Evolutionary conservation across 2,888 invertebrate species (phyloP), one percentile per base, ranked within the genome.

Genomic region (Conus canariensis): DNA sequence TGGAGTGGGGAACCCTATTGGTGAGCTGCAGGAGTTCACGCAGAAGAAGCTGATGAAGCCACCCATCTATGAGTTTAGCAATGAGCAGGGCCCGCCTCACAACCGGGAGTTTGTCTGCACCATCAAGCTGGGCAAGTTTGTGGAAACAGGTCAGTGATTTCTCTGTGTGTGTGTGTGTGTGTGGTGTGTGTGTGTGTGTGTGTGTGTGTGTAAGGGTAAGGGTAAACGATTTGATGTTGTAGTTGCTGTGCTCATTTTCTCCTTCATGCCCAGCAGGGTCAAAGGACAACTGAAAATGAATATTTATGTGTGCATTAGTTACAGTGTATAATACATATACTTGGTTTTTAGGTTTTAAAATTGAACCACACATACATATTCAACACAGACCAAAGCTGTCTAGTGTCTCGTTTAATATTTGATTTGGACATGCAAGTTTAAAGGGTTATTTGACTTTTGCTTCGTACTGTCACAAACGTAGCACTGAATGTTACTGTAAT

Each of bases 41-140:
- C 99, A 99, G 98, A 98, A 99, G 82, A 97, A 98, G 89, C 98
- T 98, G 94, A 98, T 99, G 98, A 98, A 99, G 64, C 99, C 99
- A 80, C 99, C 99, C 59, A 97, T 97, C 59, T 99, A 99, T 96
- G 98, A 98, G 94, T 98, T 98, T 97, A 96, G 97, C 97, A 96
- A 94, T 25, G 98, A 98, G 96, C 98, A 98, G 95, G 98, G 99
- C 80, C 97, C 99, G 91, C 99, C 99, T 0, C 99, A 99, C 95
- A 99, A 99, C 96, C 97, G 99, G 80, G 98, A 98, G 93, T 99
- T 99, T 96, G 98, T 99, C 0, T 98, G 99, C 95, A 97, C 98
- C 7, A 99, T 99, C 96, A 98, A 98, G 90, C 98, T 99, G 94
- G 97, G 98, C 93, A 98, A 98, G 94, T 98, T 98, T 94, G 97